Evolutionary conservation across 2,888 invertebrate genomes (phyloP).

Genomic region (Drosophila longiperda): DNA sequence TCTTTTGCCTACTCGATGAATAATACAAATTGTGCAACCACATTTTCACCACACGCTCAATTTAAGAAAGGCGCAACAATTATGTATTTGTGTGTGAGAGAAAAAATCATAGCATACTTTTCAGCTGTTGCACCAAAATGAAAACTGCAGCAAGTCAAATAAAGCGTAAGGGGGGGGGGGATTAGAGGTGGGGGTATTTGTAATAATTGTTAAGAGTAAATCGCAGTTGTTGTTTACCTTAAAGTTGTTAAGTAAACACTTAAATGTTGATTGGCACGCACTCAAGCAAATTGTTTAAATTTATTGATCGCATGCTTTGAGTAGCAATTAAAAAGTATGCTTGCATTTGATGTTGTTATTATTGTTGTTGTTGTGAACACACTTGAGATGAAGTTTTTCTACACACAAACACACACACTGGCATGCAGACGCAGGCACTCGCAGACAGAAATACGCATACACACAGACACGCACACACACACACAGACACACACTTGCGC

Average conservation of each 20-base stretch:
- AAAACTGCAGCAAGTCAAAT: constrained; percentile 27
- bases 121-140: constrained; percentile 69
- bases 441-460: constrained; percentile 38
- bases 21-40: background rate
- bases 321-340: constrained; percentile 34
- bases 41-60: background rate
- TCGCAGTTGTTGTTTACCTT: constrained; percentile 54
- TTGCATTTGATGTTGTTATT: constrained; percentile 31
- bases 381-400: constrained; percentile 56
- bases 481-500: constrained; percentile 54
- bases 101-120: constrained; percentile 62
- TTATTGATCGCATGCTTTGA: constrained; percentile 31
- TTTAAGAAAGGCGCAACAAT: constrained; percentile 42
- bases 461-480: constrained; percentile 28
- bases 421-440: constrained; percentile 19
- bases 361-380: constrained; percentile 60
- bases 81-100: constrained; percentile 10
- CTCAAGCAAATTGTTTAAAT: constrained; percentile 47
- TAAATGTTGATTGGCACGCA: constrained; percentile 25
- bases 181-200: background rate
- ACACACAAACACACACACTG: constrained; percentile 33
- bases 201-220: background rate
- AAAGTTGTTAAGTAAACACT: constrained; percentile 36
- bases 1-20: background rate
- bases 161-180: background rate